Evolutionary conservation across 2,888 invertebrate species (phyloP), one percentile per base, ranked within the genome.

Genomic region (Limnephilus auricula): DNA sequence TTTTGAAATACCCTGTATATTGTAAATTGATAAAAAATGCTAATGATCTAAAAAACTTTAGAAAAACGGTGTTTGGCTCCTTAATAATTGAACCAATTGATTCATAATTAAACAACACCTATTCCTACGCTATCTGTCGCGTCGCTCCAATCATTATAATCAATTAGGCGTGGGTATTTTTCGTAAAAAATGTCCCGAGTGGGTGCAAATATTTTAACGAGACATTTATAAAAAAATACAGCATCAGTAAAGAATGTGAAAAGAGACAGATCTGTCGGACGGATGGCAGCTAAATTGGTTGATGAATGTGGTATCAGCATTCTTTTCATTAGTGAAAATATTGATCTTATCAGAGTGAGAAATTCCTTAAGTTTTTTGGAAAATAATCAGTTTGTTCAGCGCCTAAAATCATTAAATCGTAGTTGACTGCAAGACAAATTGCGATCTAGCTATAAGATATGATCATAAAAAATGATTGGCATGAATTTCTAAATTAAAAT

Each of bases 201-300:
- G 84, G 84, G 84, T 84, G 84, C 84, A 37, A 37, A 84, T 84
- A 84, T 84, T 40, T 84, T 84, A 84, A 84, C 40, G 84, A 84
- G 84, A n/a, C 84, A 13, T 13, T 10, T 34, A 84, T 37, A 84
- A 84, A 84, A n/a, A 82, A 32, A 82, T 80, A 31, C 80, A 3
- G 31, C 13, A 31, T 80, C 32, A 82, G 6, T 65, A 82, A 82
- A 31, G 80, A 82, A 82, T 82, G 80, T 31, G 18, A 34, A 34
- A 82, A 34, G 15, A 82, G 80, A 34, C 80, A 82, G 80, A 18
- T 31, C 32, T 34, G 31, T 5, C 31, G 9, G 31, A 6, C 80
- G n/a, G n/a, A 25, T 40, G 34, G 84, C 25, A 25, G 84, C 84
- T 40, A 84, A 84, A 84, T 37, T 34, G 3, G 12, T 32, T n/a